Conservation (phyloP, 2,888 invertebrate genomes). For the Leptopterna dolabrata region DNA sequence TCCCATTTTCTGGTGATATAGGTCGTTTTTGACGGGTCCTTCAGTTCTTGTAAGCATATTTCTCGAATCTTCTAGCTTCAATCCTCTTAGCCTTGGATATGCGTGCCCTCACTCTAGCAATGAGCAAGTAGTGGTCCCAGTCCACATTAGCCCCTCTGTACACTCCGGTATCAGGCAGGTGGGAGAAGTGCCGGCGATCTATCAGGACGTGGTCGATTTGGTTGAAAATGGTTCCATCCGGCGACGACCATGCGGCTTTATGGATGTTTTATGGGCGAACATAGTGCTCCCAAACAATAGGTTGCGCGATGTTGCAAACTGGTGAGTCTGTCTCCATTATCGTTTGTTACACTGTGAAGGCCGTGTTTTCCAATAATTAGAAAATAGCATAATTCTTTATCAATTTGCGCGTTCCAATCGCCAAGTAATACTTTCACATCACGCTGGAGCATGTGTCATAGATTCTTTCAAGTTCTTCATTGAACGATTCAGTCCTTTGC, state of each 20-base stretch:
- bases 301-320: background rate
- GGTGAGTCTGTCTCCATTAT: constrained; percentile 16
- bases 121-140: background rate
- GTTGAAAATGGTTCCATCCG: constrained; percentile 29
- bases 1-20: background rate
- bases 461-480: too few species aligned
- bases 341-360: background rate
- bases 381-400: background rate
- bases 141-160: background rate
- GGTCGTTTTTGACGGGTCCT: background rate
- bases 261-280: constrained; percentile 28
- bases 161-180: background rate
- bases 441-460: too few species aligned
- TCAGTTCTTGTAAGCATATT: background rate
- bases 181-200: background rate
- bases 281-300: background rate
- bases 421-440: background rate
- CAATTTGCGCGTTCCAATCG: background rate
- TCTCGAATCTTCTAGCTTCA: background rate
- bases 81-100: background rate
- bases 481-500: too few species aligned
- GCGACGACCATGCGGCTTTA: constrained; percentile 31
- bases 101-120: background rate
- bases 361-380: background rate
- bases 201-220: constrained; percentile 34